Evolutionary conservation across 2,888 invertebrate species (phyloP).

Genomic region (Drosophila picticornis): DNA sequence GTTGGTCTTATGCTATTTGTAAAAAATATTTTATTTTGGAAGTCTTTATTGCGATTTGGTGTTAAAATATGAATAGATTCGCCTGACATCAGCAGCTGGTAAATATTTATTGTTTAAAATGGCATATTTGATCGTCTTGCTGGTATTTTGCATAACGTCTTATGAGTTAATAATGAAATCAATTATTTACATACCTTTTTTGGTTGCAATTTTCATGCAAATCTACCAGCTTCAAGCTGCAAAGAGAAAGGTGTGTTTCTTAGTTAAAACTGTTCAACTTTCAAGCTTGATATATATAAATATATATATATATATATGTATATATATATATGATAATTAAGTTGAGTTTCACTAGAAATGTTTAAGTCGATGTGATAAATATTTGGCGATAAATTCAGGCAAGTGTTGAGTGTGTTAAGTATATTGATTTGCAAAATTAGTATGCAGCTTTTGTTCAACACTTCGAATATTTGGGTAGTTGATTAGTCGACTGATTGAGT

Average conservation of each 20-base stretch:
- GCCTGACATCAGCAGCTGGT: slow-evolving; percentile 53
- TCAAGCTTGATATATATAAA: slow-evolving; percentile 17
- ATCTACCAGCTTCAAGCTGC: slow-evolving; percentile 46
- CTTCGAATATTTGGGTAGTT: slow-evolving; percentile 18
- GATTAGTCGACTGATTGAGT: slow-evolving; percentile 28
- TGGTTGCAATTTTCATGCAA: slow-evolving; percentile 73
- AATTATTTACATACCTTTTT: slow-evolving; percentile 66
- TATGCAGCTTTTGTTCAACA: slow-evolving; percentile 29
- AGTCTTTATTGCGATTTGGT: slow-evolving; percentile 67
- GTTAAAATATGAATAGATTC: slow-evolving; percentile 66
- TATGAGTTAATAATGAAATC: slow-evolving; percentile 42
- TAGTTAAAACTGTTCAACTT: slow-evolving; percentile 4
- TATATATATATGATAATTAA: slow-evolving; percentile 18
- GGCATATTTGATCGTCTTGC: slow-evolving; percentile 58
- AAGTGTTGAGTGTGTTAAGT: slow-evolving; percentile 10
- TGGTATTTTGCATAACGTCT: slow-evolving; percentile 36
- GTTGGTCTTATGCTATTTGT: slow-evolving; percentile 47
- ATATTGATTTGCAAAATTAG: slow-evolving; percentile 31
- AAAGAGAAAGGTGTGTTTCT: slow-evolving; percentile 62
- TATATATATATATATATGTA: slow-evolving; percentile 24
- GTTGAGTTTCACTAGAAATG: slow-evolving; percentile 22
- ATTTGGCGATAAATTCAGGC: slow-evolving; percentile 38
- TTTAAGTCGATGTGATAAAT: slow-evolving; percentile 19
- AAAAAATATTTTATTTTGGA: slow-evolving; percentile 55
- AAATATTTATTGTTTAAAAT: slow-evolving; percentile 75